Evolutionary conservation across 1,140 invertebrate genomes (phyloP).

Genomic region (Papilio xuthus): DNA sequence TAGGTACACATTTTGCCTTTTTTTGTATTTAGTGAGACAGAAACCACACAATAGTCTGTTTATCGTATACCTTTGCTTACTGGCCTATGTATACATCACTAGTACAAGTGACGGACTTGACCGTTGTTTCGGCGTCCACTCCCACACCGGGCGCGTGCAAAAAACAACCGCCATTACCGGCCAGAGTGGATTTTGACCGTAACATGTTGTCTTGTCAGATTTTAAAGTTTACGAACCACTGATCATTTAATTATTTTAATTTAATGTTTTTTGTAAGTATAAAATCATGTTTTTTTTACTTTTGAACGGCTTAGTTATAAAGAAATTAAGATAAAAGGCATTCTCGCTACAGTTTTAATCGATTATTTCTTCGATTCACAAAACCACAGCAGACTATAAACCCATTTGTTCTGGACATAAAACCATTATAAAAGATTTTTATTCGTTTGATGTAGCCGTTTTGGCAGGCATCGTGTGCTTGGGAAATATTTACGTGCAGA

Average conservation of each 20-base stretch:
- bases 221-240: slow-evolving; percentile 3
- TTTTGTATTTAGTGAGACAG: too few species aligned
- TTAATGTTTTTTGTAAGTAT: not conserved
- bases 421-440: not conserved
- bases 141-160: not conserved
- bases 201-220: slow-evolving; percentile 14
- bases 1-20: too few species aligned
- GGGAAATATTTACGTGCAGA: slow-evolving; percentile 5
- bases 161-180: slow-evolving; percentile 21
- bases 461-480: slow-evolving; percentile 21
- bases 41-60: not conserved
- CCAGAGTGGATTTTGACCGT: slow-evolving; percentile 13
- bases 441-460: slow-evolving; percentile 1
- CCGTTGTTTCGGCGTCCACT: slow-evolving; percentile 39
- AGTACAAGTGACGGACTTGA: slow-evolving; percentile 31
- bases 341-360: not conserved
- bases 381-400: not conserved
- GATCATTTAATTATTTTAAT: slow-evolving; percentile 9
- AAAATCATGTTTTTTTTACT: not conserved
- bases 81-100: not conserved
- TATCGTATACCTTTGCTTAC: not conserved
- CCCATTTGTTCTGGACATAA: not conserved
- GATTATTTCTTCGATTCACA: not conserved
- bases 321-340: not conserved
- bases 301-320: not conserved